Base-by-base conservation (phyloP, 2,113 vertebrate genomes). In the Mixornis gularis region DNA sequence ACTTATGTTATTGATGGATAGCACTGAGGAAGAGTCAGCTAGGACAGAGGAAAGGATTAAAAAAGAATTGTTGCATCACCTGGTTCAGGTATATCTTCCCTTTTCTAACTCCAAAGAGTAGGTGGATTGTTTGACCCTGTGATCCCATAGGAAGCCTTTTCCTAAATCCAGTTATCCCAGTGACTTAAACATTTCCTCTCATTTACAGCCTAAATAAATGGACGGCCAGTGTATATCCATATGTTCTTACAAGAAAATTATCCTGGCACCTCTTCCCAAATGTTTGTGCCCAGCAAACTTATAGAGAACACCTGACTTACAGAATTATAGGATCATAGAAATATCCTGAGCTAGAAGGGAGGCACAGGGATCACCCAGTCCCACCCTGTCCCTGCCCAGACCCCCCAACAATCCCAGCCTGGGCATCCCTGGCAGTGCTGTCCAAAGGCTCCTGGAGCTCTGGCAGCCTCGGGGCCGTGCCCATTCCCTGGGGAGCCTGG, bases 231-330 rank as follows among this genome's bases (percentile, higher is more conserved):
- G 19, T 44, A 13, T 18, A 49, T 40, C 62, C 15, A 7, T 21
- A 17, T 56, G 24, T 44, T 68, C 43, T 68, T 26, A n/a, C 1
- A 11, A 63, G 38, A n/a, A 60, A 80, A 81, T 30, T 17, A 27
- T 72, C 36, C 32, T 71, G 60, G 19, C 21, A 74, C 40, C 15
- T 68, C 64, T 53, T 66, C 34, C 29, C 52, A 15, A 51, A 29
- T 24, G 20, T 66, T 74, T 81, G 40, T 68, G 44, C n/a, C 49
- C 62, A 68, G 70, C 29, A 63, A 13, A 41, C 17, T 53, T 41
- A 21, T 0, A 32, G 30, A 60, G 15, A 92, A 30, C 30, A 72
- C 19, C 13, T 52, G 36, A 49, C 2, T 93, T 51, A 12, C 0
- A n/a, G 82, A 77, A 68, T 52, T 43, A n/a, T 1, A 26, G 36